Base-by-base conservation (phyloP, 2,797 vertebrate genomes). In the Sebastes taczanowskii region DNA sequence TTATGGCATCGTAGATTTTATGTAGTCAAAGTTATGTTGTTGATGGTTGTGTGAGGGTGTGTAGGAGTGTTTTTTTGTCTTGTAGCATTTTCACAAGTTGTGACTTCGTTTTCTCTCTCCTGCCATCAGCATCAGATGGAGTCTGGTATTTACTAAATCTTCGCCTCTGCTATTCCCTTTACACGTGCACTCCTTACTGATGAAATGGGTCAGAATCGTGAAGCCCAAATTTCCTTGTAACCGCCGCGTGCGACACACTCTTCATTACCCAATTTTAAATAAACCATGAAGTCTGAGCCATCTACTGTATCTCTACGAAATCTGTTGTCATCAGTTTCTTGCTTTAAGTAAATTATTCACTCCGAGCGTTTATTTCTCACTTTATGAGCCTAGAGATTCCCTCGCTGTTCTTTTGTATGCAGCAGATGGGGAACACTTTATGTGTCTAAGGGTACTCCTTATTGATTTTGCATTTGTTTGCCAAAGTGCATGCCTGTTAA, bases 391-490 rank as follows among this genome's bases (percentile, higher is more conserved):
- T 16, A 6, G 11, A 81, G 14, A 66, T 70, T 53, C 23, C 58
- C 32, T 58, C 23, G 20, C n/a, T 56, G 53, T 74, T 87, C 59
- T 69, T 89, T 64, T 85, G 83, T 81, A 74, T 74, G 77, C 75
- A 84, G 67, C 64, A 63, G 56, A 55, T 32, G 14, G 64, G 70
- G 69, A 32, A 68, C 52, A 80, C 59, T 86, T 75, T 68, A 62
- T 22, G 46, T 80, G 80, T 89, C 71, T 85, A 38, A 78, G 35
- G 78, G 68, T 66, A 14, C 80, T 71, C 71, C 58, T 78, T 83
- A 92, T 92, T 87, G 86, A 93, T 93, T 92, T 90, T 64, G 81
- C 86, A 91, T 92, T 88, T 88, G 73, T 88, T 91, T 91, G 78
- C 67, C 74, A 75, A 91, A 86, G 82, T 89, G 82, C 34, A 68